Conservation (phyloP, 1,140 invertebrate genomes). For the Cherax destructor region DNA sequence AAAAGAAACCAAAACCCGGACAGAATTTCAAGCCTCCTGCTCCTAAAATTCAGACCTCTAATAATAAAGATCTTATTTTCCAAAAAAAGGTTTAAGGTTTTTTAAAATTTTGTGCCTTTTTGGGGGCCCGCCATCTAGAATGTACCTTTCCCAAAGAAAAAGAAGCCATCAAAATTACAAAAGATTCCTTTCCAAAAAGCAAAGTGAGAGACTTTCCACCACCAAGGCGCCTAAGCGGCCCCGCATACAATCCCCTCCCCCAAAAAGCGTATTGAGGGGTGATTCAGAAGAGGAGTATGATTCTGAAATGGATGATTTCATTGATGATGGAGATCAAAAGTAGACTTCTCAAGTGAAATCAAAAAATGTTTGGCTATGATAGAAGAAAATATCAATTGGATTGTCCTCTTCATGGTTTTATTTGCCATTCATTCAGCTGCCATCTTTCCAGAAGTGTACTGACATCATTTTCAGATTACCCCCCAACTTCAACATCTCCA, state of each 20-base stretch:
- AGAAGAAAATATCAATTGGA: constrained; percentile 61
- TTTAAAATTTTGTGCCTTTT: background rate
- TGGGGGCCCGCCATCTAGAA: background rate
- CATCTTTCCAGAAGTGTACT: too few relatives aligned
- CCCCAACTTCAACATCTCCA: too few relatives aligned
- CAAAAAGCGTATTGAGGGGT: constrained; percentile 56
- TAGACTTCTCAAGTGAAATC: constrained; percentile 71
- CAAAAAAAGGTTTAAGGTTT: background rate
- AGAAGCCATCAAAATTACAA: background rate
- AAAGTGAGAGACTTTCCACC: constrained; percentile 44
- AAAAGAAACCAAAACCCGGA: constrained; percentile 20
- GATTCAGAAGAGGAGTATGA: constrained; percentile 71
- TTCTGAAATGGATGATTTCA: constrained; percentile 73
- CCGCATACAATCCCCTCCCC: constrained; percentile 1
- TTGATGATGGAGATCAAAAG: constrained; percentile 71
- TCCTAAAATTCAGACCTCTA: constrained; percentile 1
- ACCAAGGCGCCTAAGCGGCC: background rate
- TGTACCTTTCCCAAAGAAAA: background rate
- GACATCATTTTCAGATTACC: too few relatives aligned
- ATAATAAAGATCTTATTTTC: background rate
- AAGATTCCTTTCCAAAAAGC: constrained; percentile 34
- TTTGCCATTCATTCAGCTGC: too few relatives aligned
- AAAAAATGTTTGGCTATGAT: constrained; percentile 72
- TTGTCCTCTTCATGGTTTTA: too few relatives aligned
- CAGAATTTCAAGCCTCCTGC: background rate